Conservation (phyloP, 2,888 invertebrate genomes). For the Synanthedon vespiformis region DNA sequence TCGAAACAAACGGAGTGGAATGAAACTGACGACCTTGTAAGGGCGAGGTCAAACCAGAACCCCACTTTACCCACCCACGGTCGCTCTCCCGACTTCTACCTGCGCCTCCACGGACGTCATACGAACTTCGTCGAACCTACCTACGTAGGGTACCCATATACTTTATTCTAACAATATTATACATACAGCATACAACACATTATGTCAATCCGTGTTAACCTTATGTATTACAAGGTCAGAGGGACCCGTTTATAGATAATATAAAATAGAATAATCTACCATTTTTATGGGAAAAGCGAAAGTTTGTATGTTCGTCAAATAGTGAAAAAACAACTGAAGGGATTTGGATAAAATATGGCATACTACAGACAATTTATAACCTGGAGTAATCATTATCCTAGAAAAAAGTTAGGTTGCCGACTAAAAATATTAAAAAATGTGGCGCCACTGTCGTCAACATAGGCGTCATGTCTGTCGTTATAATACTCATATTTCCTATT, state of each 20-base stretch:
- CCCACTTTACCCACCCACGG: slow-evolving; percentile 17
- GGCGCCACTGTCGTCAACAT: too few relatives aligned
- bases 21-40: slow-evolving; percentile 56
- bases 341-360: too few relatives aligned
- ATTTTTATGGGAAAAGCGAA: too few relatives aligned
- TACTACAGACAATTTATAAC: too few relatives aligned
- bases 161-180: background rate
- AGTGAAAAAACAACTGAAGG: too few relatives aligned
- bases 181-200: background rate
- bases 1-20: slow-evolving; percentile 43
- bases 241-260: background rate
- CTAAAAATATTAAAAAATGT: too few relatives aligned
- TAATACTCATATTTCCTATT: too few relatives aligned
- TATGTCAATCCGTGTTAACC: slow-evolving; percentile 11
- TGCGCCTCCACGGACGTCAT: slow-evolving; percentile 48
- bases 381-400: too few relatives aligned
- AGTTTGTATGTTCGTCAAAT: too few relatives aligned
- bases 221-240: slow-evolving; percentile 16
- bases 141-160: slow-evolving; percentile 7
- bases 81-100: slow-evolving; percentile 23
- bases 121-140: slow-evolving; percentile 14
- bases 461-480: too few relatives aligned
- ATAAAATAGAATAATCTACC: background rate
- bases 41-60: slow-evolving; percentile 51
- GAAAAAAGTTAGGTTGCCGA: too few relatives aligned